Evolutionary conservation across 2,797 vertebrate species (phyloP).

Genomic region (Acanthopagrus latus): DNA sequence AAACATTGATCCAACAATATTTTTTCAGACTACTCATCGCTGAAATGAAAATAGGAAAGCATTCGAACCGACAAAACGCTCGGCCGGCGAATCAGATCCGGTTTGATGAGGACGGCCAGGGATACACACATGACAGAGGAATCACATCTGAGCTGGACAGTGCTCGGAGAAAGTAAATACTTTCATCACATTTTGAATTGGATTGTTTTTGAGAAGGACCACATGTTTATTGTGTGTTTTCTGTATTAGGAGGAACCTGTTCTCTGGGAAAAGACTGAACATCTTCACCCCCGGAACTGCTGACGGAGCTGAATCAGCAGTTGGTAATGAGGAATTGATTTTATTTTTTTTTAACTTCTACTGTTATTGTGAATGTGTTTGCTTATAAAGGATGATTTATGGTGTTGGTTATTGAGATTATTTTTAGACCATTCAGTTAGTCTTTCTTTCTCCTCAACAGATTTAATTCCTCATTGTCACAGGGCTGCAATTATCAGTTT

Average conservation of each 20-base stretch:
- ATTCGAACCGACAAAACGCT: constrained; percentile 27
- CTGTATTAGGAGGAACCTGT: constrained; percentile 79
- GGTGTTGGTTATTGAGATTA: neutral
- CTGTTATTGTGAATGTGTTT: neutral
- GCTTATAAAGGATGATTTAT: neutral
- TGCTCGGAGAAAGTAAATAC: constrained; percentile 78
- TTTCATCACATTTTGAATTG: neutral
- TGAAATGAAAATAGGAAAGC: constrained; percentile 90
- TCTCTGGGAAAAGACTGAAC: constrained; percentile 86
- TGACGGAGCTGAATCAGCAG: constrained; percentile 64
- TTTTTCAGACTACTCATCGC: constrained; percentile 87
- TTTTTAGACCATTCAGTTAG: neutral
- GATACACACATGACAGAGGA: constrained; percentile 57
- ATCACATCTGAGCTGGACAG: constrained; percentile 63
- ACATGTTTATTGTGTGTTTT: neutral
- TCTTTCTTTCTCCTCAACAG: neutral
- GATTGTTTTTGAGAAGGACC: neutral
- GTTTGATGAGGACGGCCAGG: constrained; percentile 87
- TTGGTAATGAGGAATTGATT: constrained; percentile 81
- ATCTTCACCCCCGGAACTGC: constrained; percentile 85
- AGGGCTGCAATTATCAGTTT: no score
- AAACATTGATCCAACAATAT: constrained; percentile 5
- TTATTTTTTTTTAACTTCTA: neutral
- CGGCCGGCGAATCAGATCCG: constrained; percentile 79
- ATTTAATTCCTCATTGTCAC: neutral